Evolutionary conservation across 1,140 invertebrate genomes (phyloP).

Genomic region (Eriosoma lanigerum): DNA sequence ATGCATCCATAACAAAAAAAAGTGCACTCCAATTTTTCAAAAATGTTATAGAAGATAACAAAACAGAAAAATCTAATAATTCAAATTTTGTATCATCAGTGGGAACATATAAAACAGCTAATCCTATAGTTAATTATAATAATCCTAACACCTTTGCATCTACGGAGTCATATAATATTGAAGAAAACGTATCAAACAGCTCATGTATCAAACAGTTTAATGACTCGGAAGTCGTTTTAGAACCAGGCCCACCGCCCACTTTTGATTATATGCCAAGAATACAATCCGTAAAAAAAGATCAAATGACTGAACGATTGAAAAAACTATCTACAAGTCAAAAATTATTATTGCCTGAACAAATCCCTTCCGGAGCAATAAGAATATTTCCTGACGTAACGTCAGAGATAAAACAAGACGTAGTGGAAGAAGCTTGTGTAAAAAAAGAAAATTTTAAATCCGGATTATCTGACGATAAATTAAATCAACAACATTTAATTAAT

Average conservation of each 20-base stretch:
- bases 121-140: neutral
- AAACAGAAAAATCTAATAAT: constrained; percentile 52
- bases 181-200: constrained; percentile 41
- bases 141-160: neutral
- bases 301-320: constrained; percentile 66
- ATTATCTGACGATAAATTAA: neutral
- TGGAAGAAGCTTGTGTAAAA: constrained; percentile 42
- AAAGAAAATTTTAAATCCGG: constrained; percentile 27
- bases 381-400: constrained; percentile 61
- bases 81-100: neutral
- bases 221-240: constrained; percentile 62
- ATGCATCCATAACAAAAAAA: constrained; percentile 60
- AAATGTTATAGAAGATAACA: constrained; percentile 61
- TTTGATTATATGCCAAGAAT: constrained; percentile 67
- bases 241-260: constrained; percentile 73
- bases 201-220: constrained; percentile 30
- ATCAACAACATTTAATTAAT: neutral
- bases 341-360: constrained; percentile 62
- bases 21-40: constrained; percentile 66
- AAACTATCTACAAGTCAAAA: constrained; percentile 67
- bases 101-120: constrained; percentile 42
- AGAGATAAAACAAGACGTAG: constrained; percentile 39
- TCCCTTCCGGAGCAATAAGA: constrained; percentile 67
- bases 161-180: neutral
- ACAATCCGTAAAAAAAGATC: constrained; percentile 58